These are phyloP conservation scores for Electrona antarctica DNA, from an alignment of 2,113 vertebrate genomes.

Conservation along the genomic window DNA sequence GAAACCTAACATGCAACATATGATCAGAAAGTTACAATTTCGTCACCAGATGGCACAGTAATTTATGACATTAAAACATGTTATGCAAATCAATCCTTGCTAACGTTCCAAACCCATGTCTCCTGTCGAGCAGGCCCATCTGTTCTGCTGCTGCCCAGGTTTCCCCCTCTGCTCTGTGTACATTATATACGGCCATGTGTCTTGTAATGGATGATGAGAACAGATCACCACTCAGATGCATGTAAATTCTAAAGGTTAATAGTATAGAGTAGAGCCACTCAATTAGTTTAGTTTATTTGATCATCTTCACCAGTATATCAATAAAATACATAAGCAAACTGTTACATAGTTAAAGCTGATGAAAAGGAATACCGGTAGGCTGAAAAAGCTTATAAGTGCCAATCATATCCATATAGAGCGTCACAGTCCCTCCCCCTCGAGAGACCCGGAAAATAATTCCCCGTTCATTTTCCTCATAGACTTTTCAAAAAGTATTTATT, in stretches of 20 bases:
- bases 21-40: constrained; percentile 7
- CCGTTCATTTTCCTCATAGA: too few species aligned
- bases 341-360: too few species aligned
- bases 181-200: constrained; percentile 2
- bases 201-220: background rate
- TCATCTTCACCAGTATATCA: too few species aligned
- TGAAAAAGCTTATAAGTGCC: too few species aligned
- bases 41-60: constrained; percentile 50
- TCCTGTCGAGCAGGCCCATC: constrained; percentile 48
- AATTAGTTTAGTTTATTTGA: too few species aligned
- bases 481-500: too few species aligned
- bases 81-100: constrained; percentile 53
- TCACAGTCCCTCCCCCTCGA: too few species aligned
- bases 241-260: background rate
- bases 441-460: too few species aligned
- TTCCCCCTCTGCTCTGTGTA: constrained; percentile 21
- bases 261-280: background rate
- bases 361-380: too few species aligned
- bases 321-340: too few species aligned
- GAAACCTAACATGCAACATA: constrained; percentile 24
- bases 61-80: constrained; percentile 62
- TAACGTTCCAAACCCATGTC: constrained; percentile 38
- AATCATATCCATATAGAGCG: too few species aligned
- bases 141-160: constrained; percentile 38
- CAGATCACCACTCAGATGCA: constrained; percentile 1